Conservation (phyloP, 2,113 vertebrate species). For the Hydropotes inermis region DNA sequence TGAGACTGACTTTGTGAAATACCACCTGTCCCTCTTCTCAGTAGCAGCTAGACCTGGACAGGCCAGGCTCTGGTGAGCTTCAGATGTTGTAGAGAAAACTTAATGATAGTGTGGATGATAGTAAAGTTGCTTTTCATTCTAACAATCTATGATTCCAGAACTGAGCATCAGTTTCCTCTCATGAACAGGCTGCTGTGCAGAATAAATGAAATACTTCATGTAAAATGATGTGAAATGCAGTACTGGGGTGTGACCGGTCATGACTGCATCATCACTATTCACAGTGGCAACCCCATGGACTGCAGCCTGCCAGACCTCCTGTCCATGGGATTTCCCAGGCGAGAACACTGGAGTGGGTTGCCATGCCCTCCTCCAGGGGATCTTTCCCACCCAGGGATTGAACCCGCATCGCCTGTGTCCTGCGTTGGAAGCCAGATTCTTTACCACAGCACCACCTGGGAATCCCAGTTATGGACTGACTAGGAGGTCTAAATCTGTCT, state of each 20-base stretch:
- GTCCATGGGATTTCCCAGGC: background rate
- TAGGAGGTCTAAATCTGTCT: background rate
- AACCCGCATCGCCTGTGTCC: background rate
- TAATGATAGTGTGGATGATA: background rate
- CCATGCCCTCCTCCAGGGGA: background rate
- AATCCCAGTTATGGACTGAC: background rate
- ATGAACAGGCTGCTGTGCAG: background rate
- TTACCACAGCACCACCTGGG: background rate
- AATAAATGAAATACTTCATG: background rate
- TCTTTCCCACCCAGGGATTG: background rate
- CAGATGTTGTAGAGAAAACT: background rate
- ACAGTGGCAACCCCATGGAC: background rate
- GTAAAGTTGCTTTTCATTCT: background rate
- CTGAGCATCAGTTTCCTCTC: background rate
- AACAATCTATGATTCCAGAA: background rate
- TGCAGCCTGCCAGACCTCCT: background rate
- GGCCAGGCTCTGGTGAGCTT: background rate
- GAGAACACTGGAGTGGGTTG: background rate
- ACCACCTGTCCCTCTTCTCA: background rate
- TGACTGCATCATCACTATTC: background rate
- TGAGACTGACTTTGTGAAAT: background rate
- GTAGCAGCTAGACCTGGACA: background rate
- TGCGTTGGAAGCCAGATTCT: background rate
- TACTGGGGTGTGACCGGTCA: fast-evolving
- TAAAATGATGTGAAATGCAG: background rate